Base-by-base conservation (phyloP, 2,888 invertebrate species). In the Acronicta alni region DNA sequence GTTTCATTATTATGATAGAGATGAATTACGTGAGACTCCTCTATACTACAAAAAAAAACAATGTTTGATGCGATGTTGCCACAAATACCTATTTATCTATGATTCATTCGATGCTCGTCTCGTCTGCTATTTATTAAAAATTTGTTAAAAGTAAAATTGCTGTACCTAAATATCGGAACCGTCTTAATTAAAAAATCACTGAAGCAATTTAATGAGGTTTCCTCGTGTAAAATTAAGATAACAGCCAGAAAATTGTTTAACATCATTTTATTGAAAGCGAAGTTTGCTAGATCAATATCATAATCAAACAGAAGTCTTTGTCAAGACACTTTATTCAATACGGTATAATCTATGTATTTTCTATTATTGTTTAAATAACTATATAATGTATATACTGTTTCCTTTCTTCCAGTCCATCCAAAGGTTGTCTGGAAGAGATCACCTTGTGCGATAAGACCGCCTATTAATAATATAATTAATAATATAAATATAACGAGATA, bases 251-350 rank as follows among this genome's bases (percentile, higher is more conserved):
- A 42, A 35, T 30, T 35, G 30, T 52, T 26, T 46, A 42, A 41
- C 20, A 9, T 53, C 38, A 53, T 68, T 52, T 56, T 45, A 51
- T 55, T 26, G 17, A 54, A 32, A 56, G 14, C 16, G 17, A 63
- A 71, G 53, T 73, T 73, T 15, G 16, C 35, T 59, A 73, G 42
- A 43, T 45, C 46, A 63, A 71, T 57, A 69, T 69, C 62, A 43
- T 52, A 57, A 20, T 32, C 35, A 57, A 51, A 72, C 35, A 37
- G 35, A 47, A 45, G 9, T 23, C 41, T 12, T 39, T 23, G 35
- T 52, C 16, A 45, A 54, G 51, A 41, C 39, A 57, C 38, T 67
- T 69, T 37, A 52, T 61, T 60, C 0, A 61, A 61, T 51, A 61
- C 54, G 41, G 46, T 20, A 14, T 12, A 56, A 49, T 30, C 17